Percentiles rank a stretch among this genome's conserved stretches.
Evolutionary conservation across 2,888 invertebrate species (phyloP).

Genomic region (Petrophora chlorosata): DNA sequence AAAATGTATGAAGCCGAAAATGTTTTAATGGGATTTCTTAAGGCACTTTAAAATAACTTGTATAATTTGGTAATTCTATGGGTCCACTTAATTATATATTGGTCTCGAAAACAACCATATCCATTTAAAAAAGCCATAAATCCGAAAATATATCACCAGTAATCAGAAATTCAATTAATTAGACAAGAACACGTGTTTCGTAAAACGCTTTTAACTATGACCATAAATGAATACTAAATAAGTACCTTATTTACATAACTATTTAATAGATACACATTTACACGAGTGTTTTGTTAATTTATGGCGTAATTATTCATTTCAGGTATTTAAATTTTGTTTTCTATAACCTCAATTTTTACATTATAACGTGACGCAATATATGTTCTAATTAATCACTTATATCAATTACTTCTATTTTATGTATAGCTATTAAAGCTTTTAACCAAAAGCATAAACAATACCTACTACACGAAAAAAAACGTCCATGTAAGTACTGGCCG

Average conservation of each 20-base stretch:
- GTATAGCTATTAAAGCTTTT: no score
- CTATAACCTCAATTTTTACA: no score
- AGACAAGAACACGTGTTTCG: slow-evolving; percentile 49
- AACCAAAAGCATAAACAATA: no score
- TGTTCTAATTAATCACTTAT: no score
- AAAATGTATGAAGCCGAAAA: no score
- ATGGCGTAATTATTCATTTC: slow-evolving; percentile 1
- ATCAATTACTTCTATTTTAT: no score
- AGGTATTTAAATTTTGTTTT: no score
- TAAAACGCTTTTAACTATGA: slow-evolving; percentile 49
- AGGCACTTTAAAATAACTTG: no score
- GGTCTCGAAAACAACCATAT: background rate
- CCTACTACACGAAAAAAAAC: no score
- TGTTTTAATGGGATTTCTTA: no score
- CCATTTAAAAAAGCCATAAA: slow-evolving; percentile 29
- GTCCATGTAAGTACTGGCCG: no score
- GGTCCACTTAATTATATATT: slow-evolving; percentile 2
- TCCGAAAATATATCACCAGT: slow-evolving; percentile 21
- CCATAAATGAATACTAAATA: slow-evolving; percentile 33
- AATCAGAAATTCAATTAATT: slow-evolving; percentile 43
- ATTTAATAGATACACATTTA: slow-evolving; percentile 14
- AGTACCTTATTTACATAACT: slow-evolving; percentile 19
- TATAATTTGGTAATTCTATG: background rate
- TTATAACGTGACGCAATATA: no score
- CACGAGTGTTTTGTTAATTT: slow-evolving; percentile 5